These are phyloP conservation scores for Harpegnathos saltator DNA, from an alignment of 1,140 invertebrate species.

Conservation along the genomic window DNA sequence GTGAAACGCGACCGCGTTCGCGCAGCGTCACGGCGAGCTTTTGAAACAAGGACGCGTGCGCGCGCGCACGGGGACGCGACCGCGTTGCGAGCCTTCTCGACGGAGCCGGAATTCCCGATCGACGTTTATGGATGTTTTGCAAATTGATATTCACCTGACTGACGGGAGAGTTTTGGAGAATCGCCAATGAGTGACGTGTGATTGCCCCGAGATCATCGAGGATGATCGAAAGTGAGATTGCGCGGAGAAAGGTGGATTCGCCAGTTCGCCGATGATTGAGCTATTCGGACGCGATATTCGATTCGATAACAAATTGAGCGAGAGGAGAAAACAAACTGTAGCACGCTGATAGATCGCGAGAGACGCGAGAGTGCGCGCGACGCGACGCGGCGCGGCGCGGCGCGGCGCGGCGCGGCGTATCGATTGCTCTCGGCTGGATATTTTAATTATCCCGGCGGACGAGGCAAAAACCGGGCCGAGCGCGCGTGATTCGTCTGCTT, in stretches of 20 bases:
- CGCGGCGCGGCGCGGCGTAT: too few species aligned
- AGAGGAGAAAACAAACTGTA: constrained; percentile 20
- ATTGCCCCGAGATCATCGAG: constrained; percentile 33
- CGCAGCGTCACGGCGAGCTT: constrained; percentile 26
- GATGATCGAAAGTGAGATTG: constrained; percentile 52
- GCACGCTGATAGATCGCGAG: background rate
- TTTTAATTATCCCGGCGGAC: constrained; percentile 16
- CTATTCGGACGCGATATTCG: constrained; percentile 8
- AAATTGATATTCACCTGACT: constrained; percentile 10
- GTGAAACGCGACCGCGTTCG: constrained; percentile 68
- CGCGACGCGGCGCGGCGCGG: too few species aligned
- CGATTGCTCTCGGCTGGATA: too few species aligned
- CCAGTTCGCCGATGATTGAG: constrained; percentile 21
- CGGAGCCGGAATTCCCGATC: constrained; percentile 62
- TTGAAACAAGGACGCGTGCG: constrained; percentile 60
- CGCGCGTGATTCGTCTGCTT: background rate
- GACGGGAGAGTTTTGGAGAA: constrained; percentile 37
- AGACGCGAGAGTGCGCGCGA: background rate
- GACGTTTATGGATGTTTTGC: constrained; percentile 46
- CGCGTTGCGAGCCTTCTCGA: background rate
- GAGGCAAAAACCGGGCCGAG: background rate
- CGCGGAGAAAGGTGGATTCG: constrained; percentile 11
- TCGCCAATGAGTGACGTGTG: constrained; percentile 32
- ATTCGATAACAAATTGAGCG: constrained; percentile 14
- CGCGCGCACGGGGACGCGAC: background rate